phyloP scores from a whole-genome alignment of 2,797 vertebrate genomes.

The Acanthis flammea region DNA sequence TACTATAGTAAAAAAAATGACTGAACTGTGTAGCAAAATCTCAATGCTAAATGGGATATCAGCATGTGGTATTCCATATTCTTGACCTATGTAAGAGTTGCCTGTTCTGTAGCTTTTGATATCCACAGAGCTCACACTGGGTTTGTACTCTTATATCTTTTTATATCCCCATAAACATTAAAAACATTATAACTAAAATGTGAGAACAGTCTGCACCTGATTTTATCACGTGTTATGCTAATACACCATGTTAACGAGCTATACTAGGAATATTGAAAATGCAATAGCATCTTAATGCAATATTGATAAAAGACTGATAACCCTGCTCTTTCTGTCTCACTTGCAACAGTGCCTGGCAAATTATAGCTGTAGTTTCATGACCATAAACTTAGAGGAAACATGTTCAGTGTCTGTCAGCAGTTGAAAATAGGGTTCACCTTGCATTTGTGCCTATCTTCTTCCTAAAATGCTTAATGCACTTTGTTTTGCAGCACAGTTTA shows the following conservation, averaged over 20 bases:
- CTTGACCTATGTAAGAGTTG: neutral
- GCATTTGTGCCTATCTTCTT: constrained; percentile 11
- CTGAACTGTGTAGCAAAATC: neutral
- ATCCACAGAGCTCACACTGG: neutral
- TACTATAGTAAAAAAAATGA: neutral
- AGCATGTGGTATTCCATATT: neutral
- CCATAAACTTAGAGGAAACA: constrained; percentile 52
- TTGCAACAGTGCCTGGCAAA: constrained; percentile 31
- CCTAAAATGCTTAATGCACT: constrained; percentile 14
- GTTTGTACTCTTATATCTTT: neutral
- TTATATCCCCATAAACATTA: neutral
- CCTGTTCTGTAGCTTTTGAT: neutral
- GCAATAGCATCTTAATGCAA: constrained; percentile 43
- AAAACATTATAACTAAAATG: neutral
- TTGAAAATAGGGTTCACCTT: neutral
- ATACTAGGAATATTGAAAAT: constrained; percentile 26
- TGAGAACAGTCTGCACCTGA: neutral
- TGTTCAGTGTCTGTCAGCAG: constrained; percentile 37
- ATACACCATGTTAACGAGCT: constrained; percentile 46
- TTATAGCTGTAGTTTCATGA: constrained; percentile 24
- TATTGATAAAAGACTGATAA: constrained; percentile 57
- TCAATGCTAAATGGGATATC: neutral
- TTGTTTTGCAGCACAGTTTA: neutral
- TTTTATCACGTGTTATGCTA: neutral
- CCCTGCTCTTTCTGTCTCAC: constrained; percentile 14